Evolutionary conservation across 1,140 invertebrate genomes (phyloP).

Genomic region (Vanessa atalanta): DNA sequence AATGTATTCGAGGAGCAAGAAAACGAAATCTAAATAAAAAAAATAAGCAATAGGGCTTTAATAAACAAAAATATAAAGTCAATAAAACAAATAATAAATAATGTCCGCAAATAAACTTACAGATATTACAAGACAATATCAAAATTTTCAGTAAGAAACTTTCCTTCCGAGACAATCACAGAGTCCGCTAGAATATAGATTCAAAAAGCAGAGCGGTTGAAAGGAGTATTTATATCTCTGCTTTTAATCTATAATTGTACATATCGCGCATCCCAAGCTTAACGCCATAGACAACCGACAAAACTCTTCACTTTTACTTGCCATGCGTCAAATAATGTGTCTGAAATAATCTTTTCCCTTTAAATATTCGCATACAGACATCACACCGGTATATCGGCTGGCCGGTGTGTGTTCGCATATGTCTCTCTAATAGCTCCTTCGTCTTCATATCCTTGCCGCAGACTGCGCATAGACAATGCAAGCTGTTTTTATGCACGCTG

Average conservation of each 20-base stretch:
- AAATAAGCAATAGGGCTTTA: constrained; percentile 8
- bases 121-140: neutral
- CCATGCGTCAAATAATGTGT: constrained; percentile 49
- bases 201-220: neutral
- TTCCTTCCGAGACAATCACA: neutral
- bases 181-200: neutral
- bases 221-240: neutral
- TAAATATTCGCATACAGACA: constrained; percentile 50
- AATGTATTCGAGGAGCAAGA: neutral
- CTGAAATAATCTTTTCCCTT: constrained; percentile 46
- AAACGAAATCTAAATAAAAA: neutral
- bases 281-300: neutral
- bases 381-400: constrained; percentile 51
- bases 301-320: constrained; percentile 28
- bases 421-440: constrained; percentile 44
- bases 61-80: neutral
- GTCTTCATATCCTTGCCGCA: constrained; percentile 51
- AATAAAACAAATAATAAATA: neutral
- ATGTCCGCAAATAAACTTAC: neutral
- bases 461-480: constrained; percentile 41
- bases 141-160: too few relatives aligned
- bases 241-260: neutral
- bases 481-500: constrained; percentile 38
- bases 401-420: constrained; percentile 45
- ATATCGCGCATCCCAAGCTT: neutral